Conservation (phyloP, 1,140 invertebrate genomes). For the Lepidurus apus region DNA sequence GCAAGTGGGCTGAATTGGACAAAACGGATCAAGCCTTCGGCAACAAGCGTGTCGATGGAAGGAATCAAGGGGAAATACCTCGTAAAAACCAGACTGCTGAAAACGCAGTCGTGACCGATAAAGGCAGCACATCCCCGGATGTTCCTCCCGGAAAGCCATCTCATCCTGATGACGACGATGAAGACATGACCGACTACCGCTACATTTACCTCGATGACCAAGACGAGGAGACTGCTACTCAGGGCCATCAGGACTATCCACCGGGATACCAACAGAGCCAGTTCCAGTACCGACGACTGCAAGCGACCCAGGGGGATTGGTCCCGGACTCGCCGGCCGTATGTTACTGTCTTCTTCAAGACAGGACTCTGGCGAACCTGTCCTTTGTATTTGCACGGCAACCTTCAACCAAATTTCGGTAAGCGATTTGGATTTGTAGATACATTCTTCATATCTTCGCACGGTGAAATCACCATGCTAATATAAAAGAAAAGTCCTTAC, state of each 20-base stretch:
- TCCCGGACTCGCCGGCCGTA: conserved; percentile 4
- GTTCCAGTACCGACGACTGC: not conserved
- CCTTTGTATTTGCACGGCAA: conserved; percentile 27
- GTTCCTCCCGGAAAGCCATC: not conserved
- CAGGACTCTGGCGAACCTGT: conserved; percentile 31
- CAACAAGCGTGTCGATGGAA: not conserved
- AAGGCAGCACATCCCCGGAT: not conserved
- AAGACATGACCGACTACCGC: conserved; percentile 15
- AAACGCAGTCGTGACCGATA: not conserved
- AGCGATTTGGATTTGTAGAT: not conserved
- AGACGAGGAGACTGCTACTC: not conserved
- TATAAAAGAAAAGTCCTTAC: not conserved
- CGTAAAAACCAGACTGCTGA: conserved; percentile 18
- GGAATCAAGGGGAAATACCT: not conserved
- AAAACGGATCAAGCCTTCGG: not conserved
- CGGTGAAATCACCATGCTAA: no score
- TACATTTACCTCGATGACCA: conserved; percentile 8
- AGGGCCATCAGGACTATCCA: not conserved
- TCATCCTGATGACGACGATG: conserved; percentile 15
- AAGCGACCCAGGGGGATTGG: conserved; percentile 1
- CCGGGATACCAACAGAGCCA: not conserved
- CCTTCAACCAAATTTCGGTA: conserved; percentile 29
- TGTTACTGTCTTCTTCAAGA: conserved; percentile 30
- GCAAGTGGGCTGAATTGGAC: not conserved
- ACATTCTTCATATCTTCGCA: not conserved